Conservation (phyloP, 2,888 invertebrate species). For the Pseudolycoriella hygida region DNA sequence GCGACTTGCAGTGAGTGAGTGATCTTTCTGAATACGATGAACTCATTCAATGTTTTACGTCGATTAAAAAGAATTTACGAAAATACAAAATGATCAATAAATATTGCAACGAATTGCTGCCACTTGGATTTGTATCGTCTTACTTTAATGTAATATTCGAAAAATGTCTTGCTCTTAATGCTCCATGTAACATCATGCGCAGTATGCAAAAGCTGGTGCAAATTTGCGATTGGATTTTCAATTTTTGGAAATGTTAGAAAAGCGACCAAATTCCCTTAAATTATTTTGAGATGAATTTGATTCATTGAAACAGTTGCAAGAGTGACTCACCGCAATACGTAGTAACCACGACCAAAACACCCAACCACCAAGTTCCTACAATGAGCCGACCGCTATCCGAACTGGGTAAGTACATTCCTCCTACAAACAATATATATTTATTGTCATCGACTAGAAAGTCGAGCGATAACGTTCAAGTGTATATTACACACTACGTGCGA, state of each 20-base stretch:
- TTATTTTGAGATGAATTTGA: no score
- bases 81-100: no score
- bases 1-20: no score
- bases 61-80: no score
- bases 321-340: slow-evolving; percentile 56
- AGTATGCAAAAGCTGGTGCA: slow-evolving; percentile 41
- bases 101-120: no score
- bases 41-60: no score
- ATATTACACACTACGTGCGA: slow-evolving; percentile 5
- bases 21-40: no score
- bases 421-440: slow-evolving; percentile 28
- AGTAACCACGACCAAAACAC: slow-evolving; percentile 73
- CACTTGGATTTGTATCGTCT: no score
- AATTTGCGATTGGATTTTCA: slow-evolving; percentile 48
- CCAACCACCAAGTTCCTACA: slow-evolving; percentile 84
- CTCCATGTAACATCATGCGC: slow-evolving; percentile 53
- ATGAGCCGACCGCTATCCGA: slow-evolving; percentile 74
- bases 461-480: no score
- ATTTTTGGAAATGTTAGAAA: slow-evolving; percentile 82
- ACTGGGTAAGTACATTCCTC: slow-evolving; percentile 70
- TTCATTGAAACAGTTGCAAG: no score
- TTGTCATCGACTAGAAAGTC: no score
- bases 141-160: slow-evolving; percentile 46
- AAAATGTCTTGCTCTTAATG: slow-evolving; percentile 51
- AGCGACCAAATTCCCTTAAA: slow-evolving; percentile 54